Evolutionary conservation across 2,797 vertebrate genomes (phyloP).

Genomic region (Tamandua tetradactyla): DNA sequence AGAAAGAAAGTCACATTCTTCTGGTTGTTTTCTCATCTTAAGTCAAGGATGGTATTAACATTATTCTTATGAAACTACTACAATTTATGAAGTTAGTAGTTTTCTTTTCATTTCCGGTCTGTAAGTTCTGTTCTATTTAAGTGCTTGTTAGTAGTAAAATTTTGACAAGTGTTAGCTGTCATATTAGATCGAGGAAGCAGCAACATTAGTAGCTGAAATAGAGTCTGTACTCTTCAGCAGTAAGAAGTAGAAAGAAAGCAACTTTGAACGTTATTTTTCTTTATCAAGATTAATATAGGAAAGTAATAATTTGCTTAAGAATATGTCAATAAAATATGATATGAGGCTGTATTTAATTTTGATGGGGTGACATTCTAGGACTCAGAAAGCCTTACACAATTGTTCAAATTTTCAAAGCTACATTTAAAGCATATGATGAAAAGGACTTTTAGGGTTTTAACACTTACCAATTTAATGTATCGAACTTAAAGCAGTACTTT

Average conservation of each 20-base stretch:
- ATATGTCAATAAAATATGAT: background rate
- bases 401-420: background rate
- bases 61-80: background rate
- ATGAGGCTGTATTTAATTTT: background rate
- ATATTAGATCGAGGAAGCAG: background rate
- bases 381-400: background rate
- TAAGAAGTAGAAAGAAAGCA: background rate
- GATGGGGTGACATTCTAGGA: background rate
- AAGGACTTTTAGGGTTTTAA: background rate
- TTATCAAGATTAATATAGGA: background rate
- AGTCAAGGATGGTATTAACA: background rate
- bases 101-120: background rate
- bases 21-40: background rate
- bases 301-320: background rate
- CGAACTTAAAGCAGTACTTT: slow-evolving; percentile 8
- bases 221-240: background rate
- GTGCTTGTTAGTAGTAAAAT: background rate
- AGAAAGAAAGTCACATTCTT: background rate
- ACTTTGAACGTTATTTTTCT: background rate
- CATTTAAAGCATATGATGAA: background rate
- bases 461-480: slow-evolving; percentile 29
- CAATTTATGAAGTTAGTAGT: background rate
- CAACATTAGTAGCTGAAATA: background rate
- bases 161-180: background rate
- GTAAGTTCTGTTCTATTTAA: background rate